Evolutionary conservation across 1,140 invertebrate species (phyloP).

Genomic region (Ylistrum balloti): DNA sequence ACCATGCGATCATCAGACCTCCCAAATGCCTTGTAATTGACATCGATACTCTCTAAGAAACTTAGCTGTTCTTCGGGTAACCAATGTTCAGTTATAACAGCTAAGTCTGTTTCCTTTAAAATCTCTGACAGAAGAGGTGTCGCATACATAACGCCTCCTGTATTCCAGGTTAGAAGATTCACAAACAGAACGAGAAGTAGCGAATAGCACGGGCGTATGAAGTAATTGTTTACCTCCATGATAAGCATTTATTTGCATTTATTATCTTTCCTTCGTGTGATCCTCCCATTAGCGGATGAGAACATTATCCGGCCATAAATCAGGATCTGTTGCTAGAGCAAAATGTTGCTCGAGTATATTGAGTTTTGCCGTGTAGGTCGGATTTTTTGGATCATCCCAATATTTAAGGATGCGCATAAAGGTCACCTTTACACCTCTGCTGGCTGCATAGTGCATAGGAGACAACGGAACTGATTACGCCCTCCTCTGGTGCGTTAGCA

Average conservation of each 20-base stretch:
- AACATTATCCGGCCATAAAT: not conserved
- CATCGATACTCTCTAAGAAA: no score
- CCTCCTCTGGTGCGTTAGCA: not conserved
- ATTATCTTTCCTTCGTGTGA: not conserved
- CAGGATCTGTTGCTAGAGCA: not conserved
- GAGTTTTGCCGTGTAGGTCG: not conserved
- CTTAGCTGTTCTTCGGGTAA: no score
- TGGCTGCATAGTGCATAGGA: not conserved
- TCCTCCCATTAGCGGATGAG: not conserved
- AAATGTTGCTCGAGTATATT: not conserved
- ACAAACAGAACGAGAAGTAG: not conserved
- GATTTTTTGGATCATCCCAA: not conserved
- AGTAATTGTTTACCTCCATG: not conserved
- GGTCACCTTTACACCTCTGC: not conserved
- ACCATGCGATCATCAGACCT: no score
- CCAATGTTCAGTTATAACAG: no score
- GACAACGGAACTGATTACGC: not conserved
- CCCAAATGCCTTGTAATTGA: no score
- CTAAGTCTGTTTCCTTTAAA: no score
- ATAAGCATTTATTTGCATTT: not conserved
- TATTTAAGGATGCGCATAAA: not conserved
- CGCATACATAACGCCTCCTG: not conserved
- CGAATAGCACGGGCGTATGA: not conserved
- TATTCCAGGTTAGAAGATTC: not conserved
- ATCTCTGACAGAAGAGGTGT: no score